Conservation (phyloP, 1,140 invertebrate genomes). For the Hylyphantes graminicola region DNA sequence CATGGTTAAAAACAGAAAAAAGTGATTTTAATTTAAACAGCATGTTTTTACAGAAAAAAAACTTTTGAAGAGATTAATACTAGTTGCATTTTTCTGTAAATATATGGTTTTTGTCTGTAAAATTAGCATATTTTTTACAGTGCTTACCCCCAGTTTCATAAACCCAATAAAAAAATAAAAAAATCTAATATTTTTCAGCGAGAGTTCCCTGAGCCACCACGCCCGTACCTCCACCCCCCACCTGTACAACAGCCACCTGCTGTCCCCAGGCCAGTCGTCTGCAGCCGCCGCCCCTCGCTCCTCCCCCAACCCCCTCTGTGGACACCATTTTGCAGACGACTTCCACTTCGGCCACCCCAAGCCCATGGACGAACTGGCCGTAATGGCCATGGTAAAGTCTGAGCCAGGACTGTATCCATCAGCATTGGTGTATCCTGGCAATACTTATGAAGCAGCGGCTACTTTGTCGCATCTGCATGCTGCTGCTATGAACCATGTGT, state of each 20-base stretch:
- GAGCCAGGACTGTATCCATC: conserved; percentile 52
- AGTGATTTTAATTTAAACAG: too few species aligned
- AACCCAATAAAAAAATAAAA: neutral
- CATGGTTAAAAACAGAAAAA: too few species aligned
- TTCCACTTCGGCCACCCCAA: conserved; percentile 25
- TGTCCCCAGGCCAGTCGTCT: conserved; percentile 14
- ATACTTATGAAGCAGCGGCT: conserved; percentile 41
- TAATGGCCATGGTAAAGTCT: conserved; percentile 59
- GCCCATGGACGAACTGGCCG: conserved; percentile 55
- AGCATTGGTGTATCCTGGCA: conserved; percentile 39
- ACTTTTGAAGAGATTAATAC: too few species aligned
- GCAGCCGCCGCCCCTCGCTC: conserved; percentile 1
- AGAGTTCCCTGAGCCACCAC: conserved; percentile 42
- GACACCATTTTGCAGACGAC: conserved; percentile 5
- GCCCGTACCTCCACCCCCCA: conserved; percentile 34
- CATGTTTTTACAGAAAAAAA: too few species aligned
- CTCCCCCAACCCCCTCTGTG: conserved; percentile 6
- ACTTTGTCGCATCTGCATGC: conserved; percentile 49
- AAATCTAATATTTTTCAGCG: conserved; percentile 10
- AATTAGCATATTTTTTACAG: too few species aligned
- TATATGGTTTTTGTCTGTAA: too few species aligned
- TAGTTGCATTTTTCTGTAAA: too few species aligned
- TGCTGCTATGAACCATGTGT: conserved; percentile 29
- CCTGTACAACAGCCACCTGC: conserved; percentile 36
- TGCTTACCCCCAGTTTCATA: too few species aligned